Evolutionary conservation across 2,888 invertebrate genomes (phyloP), one percentile per base, ranked within the genome.

Genomic region (Pristionchus mayeri): DNA sequence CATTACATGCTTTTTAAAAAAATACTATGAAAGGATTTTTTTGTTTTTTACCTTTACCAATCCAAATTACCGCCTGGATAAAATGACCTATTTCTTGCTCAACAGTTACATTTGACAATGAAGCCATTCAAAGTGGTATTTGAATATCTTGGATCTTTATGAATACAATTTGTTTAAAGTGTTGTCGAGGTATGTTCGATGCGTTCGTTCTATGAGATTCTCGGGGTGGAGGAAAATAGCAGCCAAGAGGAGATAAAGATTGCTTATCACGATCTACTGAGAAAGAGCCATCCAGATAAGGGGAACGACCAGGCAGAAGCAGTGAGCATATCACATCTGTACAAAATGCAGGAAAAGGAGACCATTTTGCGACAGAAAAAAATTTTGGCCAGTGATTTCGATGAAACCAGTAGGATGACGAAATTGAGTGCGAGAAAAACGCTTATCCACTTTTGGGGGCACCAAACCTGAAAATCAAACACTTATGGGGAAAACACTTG

Each of bases 131-230:
- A 30, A 44, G 18, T 76, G 76, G 76, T 16, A 21, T 76, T 6
- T 30, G 34, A 30, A 16, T 67, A 27, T 67, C 67, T 67, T 34
- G n/a, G n/a, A 9, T 44, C 24, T 4, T 34, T 67, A 67, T 27
- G 11, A 34, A 34, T 67, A 34, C 30, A 63, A 63, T 16, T n/a
- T 16, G 18, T 24, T 9, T 6, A 34, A 34, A 16, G 9, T 27
- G 44, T 44, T 67, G 21, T 40, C 6, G 24, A 37, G 27, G 80
- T 34, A 80, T 80, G 80, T n/a, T 80, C 54, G 57, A 91, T 91
- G 91, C 87, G 87, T 75, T 90, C 87, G 60, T 91, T 90, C 86
- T 91, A 91, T 87, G 88, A 90, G 21, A 88, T 91, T 34, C 85
- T 91, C 24, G 87, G 85, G 67, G 86, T 88, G 75, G 82, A 85